Conservation (phyloP, 2,888 invertebrate genomes). For the Odontothrips loti region DNA sequence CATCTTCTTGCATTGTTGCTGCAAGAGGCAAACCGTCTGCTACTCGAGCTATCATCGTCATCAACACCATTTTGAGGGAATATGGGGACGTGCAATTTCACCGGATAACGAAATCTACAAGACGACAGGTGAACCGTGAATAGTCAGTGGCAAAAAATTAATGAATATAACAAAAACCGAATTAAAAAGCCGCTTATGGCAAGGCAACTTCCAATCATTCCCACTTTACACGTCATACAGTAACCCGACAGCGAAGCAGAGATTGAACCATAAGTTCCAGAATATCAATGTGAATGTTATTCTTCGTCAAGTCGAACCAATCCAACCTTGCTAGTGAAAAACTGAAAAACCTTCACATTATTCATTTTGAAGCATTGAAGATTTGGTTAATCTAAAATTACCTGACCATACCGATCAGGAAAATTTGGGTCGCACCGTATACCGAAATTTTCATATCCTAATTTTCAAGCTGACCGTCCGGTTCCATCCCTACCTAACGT, state of each 20-base stretch:
- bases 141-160: neutral
- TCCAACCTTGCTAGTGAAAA: neutral
- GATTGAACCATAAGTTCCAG: neutral
- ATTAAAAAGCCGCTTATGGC: neutral
- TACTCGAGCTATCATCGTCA: slow-evolving; percentile 97
- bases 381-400: neutral
- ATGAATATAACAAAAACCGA: neutral
- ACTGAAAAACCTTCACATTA: neutral
- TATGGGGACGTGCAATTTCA: neutral
- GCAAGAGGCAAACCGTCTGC: neutral
- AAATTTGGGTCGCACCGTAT: too few species aligned
- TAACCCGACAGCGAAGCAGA: neutral
- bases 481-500: too few species aligned
- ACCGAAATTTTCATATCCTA: too few species aligned
- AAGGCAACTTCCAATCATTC: neutral
- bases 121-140: neutral
- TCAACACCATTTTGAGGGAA: slow-evolving; percentile 71
- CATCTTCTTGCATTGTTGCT: slow-evolving; percentile 28
- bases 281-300: too few species aligned
- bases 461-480: too few species aligned
- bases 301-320: neutral
- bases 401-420: neutral
- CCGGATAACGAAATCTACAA: neutral
- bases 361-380: neutral
- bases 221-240: neutral